Base-by-base conservation (phyloP, 2,888 invertebrate genomes). In the Caenorhabditis macrosperma region DNA sequence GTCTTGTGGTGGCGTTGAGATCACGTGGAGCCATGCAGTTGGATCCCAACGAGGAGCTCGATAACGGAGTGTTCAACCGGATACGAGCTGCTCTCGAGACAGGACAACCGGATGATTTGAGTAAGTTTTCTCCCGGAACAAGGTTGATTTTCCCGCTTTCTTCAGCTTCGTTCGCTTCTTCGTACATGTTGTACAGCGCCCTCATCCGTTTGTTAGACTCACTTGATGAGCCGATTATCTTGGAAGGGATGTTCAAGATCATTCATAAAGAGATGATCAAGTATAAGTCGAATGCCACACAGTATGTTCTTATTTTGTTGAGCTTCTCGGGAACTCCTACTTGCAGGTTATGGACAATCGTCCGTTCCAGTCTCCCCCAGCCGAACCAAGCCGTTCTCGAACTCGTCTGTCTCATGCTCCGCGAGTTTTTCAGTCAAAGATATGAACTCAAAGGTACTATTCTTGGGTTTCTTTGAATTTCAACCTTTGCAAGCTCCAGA, bases 151-250 rank as follows among this genome's bases (percentile, higher is more conserved):
- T 54, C 17, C 5, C 1, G 24, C 38, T 15, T 38, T 3, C 15
- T 74, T 20, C 72, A 85, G 83, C 76, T 28, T 33, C 52, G 17
- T 54, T 84, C 12, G 80, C 83, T 0, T 68, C 77, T 6, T 74
- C 82, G 6, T 81, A 77, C 44, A 76, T 69, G 68, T 35, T 86
- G 0, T 86, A 86, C 64, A 81, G 82, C 64, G 79, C 83, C 7
- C 66, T 86, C n/a, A 64, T 85, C 10, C 77, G 85, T 41, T 55
- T 86, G 4, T 41, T 86, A 6, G 86, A 85, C 48, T 82, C 86
- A 0, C 71, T 86, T 10, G 83, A 81, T 46, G 82, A 80, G 28
- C 72, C 69, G 0, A 55, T 80, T 6, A 75, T 80, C 52, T 20
- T 72, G 17, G 66, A 69, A 4, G 75, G 75, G 60, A 75, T 75